Conservation (phyloP, 2,888 invertebrate species). For the Theristus sp. region DNA sequence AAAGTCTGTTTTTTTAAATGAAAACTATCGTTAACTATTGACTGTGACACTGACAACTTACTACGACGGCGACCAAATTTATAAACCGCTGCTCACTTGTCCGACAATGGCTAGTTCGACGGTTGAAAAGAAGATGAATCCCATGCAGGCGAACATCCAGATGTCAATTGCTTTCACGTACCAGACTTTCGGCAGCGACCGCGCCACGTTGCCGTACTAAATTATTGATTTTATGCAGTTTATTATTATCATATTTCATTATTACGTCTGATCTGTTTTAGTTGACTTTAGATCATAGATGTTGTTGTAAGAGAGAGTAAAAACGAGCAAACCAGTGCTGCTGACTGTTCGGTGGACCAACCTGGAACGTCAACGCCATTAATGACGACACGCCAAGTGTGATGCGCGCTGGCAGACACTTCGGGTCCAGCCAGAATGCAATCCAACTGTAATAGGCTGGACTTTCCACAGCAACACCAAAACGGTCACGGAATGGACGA, state of each 20-base stretch:
- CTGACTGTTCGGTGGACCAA: background rate
- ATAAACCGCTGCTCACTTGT: conserved; percentile 11
- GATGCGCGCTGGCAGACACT: conserved; percentile 11
- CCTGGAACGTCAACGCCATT: conserved; percentile 12
- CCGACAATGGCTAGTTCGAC: conserved; percentile 11
- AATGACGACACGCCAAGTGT: conserved; percentile 9
- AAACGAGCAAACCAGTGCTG: too few relatives aligned
- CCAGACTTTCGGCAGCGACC: conserved; percentile 8
- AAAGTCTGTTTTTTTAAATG: too few relatives aligned
- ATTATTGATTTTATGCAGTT: too few relatives aligned
- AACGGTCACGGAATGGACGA: too few relatives aligned
- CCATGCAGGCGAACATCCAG: conserved; percentile 13
- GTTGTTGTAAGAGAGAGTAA: too few relatives aligned
- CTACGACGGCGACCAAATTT: too few relatives aligned
- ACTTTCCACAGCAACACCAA: too few relatives aligned
- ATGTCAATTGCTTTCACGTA: conserved; percentile 10
- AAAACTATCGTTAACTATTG: too few relatives aligned
- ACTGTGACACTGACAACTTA: too few relatives aligned
- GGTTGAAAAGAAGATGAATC: conserved; percentile 12
- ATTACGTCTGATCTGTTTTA: too few relatives aligned
- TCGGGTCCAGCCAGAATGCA: conserved; percentile 12
- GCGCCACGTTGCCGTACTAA: conserved; percentile 9
- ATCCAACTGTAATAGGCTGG: conserved; percentile 12
- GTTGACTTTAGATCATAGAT: too few relatives aligned
- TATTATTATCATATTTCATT: too few relatives aligned